phyloP scores from a whole-genome alignment of 2,113 vertebrate species.

The Mastomys natalensis region DNA sequence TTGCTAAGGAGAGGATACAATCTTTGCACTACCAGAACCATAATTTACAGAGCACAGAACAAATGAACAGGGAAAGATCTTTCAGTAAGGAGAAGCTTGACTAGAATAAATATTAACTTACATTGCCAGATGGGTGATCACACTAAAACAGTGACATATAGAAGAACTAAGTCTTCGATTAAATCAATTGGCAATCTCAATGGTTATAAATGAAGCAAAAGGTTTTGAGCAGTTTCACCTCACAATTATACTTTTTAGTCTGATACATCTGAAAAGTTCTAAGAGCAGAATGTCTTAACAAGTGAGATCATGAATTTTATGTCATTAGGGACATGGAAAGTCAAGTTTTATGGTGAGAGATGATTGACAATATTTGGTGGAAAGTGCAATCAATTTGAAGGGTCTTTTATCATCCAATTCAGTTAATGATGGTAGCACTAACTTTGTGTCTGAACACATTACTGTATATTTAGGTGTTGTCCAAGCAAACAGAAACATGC shows the following conservation, averaged over 20 bases:
- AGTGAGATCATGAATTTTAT: background rate
- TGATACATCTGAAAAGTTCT: background rate
- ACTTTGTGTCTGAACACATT: background rate
- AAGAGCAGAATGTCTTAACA: background rate
- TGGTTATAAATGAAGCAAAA: background rate
- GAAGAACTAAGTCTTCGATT: background rate
- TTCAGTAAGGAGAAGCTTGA: background rate
- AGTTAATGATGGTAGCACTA: background rate
- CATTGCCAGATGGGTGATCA: background rate
- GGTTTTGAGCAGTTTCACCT: background rate
- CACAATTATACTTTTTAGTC: background rate
- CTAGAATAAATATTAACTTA: background rate
- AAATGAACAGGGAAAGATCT: background rate
- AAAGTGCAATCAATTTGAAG: background rate
- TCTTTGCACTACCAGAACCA: background rate
- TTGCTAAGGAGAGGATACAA: background rate
- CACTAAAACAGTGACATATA: background rate
- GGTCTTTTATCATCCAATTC: background rate
- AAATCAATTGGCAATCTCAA: background rate
- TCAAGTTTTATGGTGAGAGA: background rate
- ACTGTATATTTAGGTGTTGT: background rate
- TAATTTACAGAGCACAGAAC: background rate
- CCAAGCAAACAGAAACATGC: background rate
- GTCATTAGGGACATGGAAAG: background rate
- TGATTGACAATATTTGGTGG: background rate